phyloP scores from a whole-genome alignment of 2,888 invertebrate genomes.

The Caenorhabditis doughertyi region DNA sequence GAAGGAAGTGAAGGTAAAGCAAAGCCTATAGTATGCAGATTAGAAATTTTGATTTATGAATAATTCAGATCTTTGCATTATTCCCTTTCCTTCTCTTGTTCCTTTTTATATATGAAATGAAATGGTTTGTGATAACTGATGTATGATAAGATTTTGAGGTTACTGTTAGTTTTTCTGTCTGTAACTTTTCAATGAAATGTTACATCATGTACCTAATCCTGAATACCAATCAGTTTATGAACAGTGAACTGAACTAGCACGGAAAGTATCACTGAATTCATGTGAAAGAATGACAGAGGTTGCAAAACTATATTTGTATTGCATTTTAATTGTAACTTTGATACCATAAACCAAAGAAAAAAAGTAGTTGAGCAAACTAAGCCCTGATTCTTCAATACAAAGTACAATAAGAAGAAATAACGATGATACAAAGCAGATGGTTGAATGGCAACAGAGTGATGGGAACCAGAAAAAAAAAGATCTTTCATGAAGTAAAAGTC shows the following conservation, averaged over 20 bases:
- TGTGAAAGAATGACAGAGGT: conserved; percentile 9
- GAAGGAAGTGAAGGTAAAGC: conserved; percentile 27
- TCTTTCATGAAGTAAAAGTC: conserved; percentile 29
- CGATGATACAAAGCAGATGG: conserved; percentile 55
- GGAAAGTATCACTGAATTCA: conserved; percentile 1
- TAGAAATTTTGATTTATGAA: conserved; percentile 43
- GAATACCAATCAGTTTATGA: conserved; percentile 12
- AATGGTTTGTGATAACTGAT: conserved; percentile 33
- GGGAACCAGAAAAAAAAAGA: conserved; percentile 31
- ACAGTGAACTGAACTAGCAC: conserved; percentile 22
- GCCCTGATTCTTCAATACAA: conserved; percentile 33
- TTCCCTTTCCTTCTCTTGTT: not conserved
- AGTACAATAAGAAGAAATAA: conserved; percentile 20
- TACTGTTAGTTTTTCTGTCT: not conserved
- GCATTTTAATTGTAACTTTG: conserved; percentile 22
- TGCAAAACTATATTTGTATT: not conserved
- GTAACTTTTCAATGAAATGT: not conserved
- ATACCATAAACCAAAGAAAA: conserved; percentile 4
- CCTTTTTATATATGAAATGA: not conserved
- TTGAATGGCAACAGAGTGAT: conserved; percentile 45
- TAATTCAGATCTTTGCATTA: conserved; percentile 5
- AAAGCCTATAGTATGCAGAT: conserved; percentile 39
- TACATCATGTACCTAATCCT: conserved; percentile 28
- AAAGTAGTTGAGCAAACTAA: conserved; percentile 47
- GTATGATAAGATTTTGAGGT: conserved; percentile 5